Base-by-base conservation (phyloP, 2,888 invertebrate species). In the Synanthedon formicaeformis region DNA sequence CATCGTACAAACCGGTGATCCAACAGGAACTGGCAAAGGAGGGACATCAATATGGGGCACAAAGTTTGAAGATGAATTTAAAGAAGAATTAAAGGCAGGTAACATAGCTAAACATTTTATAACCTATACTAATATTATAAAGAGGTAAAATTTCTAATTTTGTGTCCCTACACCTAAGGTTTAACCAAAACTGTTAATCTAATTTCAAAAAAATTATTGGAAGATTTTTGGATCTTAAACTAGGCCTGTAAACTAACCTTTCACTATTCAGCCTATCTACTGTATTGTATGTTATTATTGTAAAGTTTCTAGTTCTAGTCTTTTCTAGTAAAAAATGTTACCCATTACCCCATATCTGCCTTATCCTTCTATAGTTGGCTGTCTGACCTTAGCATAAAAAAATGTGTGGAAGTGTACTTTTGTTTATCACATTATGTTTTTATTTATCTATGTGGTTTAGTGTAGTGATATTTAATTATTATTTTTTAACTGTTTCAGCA, bases 11-110 rank as follows among this genome's bases (percentile, higher is more conserved):
- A 94, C 94, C 2, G 94, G 94, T 0, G 94, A 94, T 73, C 94
- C 94, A 0, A 93, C 93, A 16, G 96, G 96, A 27, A 97, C 96
- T 0, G 99, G 99, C 0, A 99, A 99, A 91, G 97, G 97, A 52
- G 99, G 99, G 0, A 92, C 91, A 53, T 98, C 98, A 41, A 98
- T 99, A 68, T 99, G 98, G 98, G 95, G 95, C 11, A 90, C 90
- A 59, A 97, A 96, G 75, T 99, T 99, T 89, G 97, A 97, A 75
- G 99, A 99, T 80, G 99, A 99, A 87, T 94, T 99, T 60, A 94
- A 94, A 71, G 97, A 98, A 72, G 95, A 96, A 64, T 74, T 99
- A 48, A 96, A 89, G 87, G 49, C 12, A 49, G 13, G 49, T 49
- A 18, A 11, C 12, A 45, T 45, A 14, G 45, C 6, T 45, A n/a